Percentiles rank a stretch among this genome's conserved stretches.
Conservation (phyloP, 1,140 invertebrate species). For the Aphaenogaster ashmeadi region DNA sequence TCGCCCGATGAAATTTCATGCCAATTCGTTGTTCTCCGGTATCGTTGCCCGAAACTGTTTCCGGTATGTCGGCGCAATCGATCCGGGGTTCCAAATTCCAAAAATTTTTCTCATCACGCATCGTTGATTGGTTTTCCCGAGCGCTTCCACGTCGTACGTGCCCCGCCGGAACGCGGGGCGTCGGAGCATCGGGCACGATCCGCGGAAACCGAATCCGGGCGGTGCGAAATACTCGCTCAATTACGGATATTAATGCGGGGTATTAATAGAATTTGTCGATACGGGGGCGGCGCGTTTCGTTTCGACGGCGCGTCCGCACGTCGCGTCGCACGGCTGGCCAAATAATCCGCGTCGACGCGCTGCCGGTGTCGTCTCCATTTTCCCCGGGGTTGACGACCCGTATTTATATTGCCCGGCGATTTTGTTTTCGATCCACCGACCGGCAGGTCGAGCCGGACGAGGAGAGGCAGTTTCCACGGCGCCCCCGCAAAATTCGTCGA, state of each 20-base stretch:
- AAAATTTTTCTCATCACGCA: conserved; percentile 50
- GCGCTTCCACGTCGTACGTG: neutral
- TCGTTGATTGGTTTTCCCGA: conserved; percentile 45
- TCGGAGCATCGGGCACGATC: neutral
- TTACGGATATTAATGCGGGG: conserved; percentile 64
- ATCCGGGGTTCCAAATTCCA: conserved; percentile 34
- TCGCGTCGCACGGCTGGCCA: conserved; percentile 32
- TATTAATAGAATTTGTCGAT: conserved; percentile 69
- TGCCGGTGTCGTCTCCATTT: conserved; percentile 49
- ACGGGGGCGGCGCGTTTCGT: conserved; percentile 42
- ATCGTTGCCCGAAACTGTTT: conserved; percentile 28
- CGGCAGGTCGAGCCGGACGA: neutral
- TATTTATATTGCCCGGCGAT: conserved; percentile 47
- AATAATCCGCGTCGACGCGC: conserved; percentile 52
- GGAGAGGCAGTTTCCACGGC: neutral
- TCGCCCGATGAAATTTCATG: conserved; percentile 2
- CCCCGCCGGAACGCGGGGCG: neutral
- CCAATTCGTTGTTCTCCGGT: neutral
- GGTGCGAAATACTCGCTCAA: conserved; percentile 50
- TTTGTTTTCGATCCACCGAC: conserved; percentile 24
- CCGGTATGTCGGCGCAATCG: conserved; percentile 24
- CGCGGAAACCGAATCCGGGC: conserved; percentile 35
- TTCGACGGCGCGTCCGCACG: conserved; percentile 19
- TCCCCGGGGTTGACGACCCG: conserved; percentile 41
- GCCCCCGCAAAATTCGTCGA: conserved; percentile 28